Base-by-base conservation (phyloP, 2,797 vertebrate species). In the Nannoperca australis region DNA sequence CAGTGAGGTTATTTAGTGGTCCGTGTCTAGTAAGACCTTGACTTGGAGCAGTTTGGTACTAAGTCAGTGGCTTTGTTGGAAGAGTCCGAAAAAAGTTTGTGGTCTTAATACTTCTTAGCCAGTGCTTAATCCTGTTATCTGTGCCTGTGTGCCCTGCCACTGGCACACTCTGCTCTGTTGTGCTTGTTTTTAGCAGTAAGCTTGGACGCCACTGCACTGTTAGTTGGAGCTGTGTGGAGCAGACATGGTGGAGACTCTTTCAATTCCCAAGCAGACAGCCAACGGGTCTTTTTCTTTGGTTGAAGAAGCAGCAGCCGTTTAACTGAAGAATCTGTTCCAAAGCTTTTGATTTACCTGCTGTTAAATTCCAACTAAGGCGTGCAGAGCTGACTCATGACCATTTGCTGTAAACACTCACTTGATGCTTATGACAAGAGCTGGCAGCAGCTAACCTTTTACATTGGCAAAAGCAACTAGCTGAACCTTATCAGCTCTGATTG, bases 101-200 rank as follows among this genome's bases (percentile, higher is more conserved):
- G 54, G 76, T 77, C 78, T 77, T 75, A 85, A 81, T 40, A 64
- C 71, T 73, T 73, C 56, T 80, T 69, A 64, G 76, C 42, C 79
- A 70, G 53, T 5, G 36, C 74, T 63, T 85, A 79, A 91, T 89
- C 82, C 71, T 78, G 86, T 90, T 89, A 88, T 92, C 89, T 88
- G 75, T 71, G 80, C 59, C 70, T 66, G 65, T 71, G 70, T 78
- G 73, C 73, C 70, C 66, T 83, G 84, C 87, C 79, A 66, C 81
- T 47, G 76, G 73, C 87, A 38, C 77, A 38, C 50, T 78, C 56
- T 47, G 82, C 80, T 83, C 76, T 22, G 76, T 61, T 80, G 79
- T 78, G 81, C 83, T 71, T 71, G 70, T 81, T 78, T 73, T 54
- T 27, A 56, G 65, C 84, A 42, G 76, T 78, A 66, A 60, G 71